Base-by-base conservation (phyloP, 2,888 invertebrate genomes). In the Panorpa germanica region DNA sequence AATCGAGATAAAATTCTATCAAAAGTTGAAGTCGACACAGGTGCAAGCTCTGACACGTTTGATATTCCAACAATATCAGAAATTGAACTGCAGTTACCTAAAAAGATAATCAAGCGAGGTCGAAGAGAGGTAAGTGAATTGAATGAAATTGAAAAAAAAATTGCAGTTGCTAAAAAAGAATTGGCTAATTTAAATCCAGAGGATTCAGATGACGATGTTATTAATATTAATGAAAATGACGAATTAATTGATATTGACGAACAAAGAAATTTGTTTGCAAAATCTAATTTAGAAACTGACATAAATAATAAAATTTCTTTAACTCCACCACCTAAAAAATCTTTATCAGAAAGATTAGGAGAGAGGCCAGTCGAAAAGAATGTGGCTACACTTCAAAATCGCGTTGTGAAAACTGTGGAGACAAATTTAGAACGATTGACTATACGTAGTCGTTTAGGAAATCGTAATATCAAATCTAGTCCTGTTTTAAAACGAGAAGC, bases 181-280 rank as follows among this genome's bases (percentile, higher is more conserved):
- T 45, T 64, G 34, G 60, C 59, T 5, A 45, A 59, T 28, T 37
- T 52, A 4, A 46, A 45, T 14, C 45, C 43, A 3, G 45, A 43
- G 12, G 64, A 65, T 50, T 64, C 63, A 4, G 68, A 67, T 46
- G 70, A 70, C 38, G 72, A 74, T 46, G 66, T 67, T 44, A 52
- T 69, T 19, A 71, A 66, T 48, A 60, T 73, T 17, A 63, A 67
- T 38, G 66, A 67, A 24, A 72, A 70, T 42, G 68, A 67, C 11
- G 67, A 63, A 33, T 61, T 43, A 28, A 42, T 42, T 22, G 40
- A 44, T 17, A 45, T 48, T 26, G 34, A 39, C 15, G 30, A 20
- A 13, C 7, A 19, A 19, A 9, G 9, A n/a, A n/a, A n/a, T n/a
- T n/a, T n/a, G n/a, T n/a, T n/a, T n/a, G n/a, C n/a, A n/a, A n/a